These are phyloP conservation scores for Apeira syringaria DNA, from an alignment of 2,888 invertebrate genomes.

Conservation along the genomic window DNA sequence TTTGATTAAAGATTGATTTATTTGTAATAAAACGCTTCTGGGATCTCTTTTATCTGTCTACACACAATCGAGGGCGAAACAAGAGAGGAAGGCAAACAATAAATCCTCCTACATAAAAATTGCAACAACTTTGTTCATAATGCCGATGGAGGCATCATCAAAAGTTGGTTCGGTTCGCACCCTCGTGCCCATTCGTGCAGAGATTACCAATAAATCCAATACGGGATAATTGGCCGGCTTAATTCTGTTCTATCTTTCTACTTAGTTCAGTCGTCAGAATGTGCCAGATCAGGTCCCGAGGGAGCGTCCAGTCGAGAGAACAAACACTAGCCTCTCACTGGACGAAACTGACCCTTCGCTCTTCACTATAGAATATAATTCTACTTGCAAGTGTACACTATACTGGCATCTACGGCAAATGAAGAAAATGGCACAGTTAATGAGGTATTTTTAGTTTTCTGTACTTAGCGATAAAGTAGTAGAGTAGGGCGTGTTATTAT, in stretches of 20 bases:
- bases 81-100: conserved; percentile 73
- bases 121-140: conserved; percentile 83
- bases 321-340: conserved; percentile 61
- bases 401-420: conserved; percentile 56
- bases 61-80: conserved; percentile 71
- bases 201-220: conserved; percentile 85
- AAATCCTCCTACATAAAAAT: conserved; percentile 81
- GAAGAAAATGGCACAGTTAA: conserved; percentile 68
- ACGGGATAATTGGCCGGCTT: conserved; percentile 84
- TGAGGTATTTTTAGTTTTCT: conserved; percentile 65
- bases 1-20: conserved; percentile 68
- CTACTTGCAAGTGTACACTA: conserved; percentile 45
- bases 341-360: conserved; percentile 61
- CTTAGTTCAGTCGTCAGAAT: conserved; percentile 84
- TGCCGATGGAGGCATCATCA: conserved; percentile 81
- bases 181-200: conserved; percentile 83
- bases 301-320: conserved; percentile 74
- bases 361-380: conserved; percentile 53
- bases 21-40: conserved; percentile 67
- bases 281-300: conserved; percentile 80
- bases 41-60: conserved; percentile 70
- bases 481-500: conserved; percentile 26
- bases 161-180: conserved; percentile 81
- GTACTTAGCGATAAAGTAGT: conserved; percentile 32
- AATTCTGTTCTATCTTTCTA: conserved; percentile 84